phyloP scores from a whole-genome alignment of 2,888 invertebrate species.

The Chamaedrilus cognettii region DNA sequence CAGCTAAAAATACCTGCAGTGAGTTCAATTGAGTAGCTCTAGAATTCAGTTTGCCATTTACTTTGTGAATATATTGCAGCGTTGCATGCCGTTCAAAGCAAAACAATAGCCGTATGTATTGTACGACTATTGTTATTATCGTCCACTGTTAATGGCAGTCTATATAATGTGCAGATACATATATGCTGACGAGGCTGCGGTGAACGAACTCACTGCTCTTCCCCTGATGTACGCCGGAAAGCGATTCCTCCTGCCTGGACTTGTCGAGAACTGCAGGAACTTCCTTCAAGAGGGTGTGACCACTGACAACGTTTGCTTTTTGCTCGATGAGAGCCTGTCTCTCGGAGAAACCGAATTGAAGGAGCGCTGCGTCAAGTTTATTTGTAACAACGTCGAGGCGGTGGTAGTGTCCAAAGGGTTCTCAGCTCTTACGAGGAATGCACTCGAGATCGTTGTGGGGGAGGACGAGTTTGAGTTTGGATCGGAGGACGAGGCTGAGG shows the following conservation, averaged over 20 bases:
- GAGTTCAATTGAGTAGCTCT: too few species aligned
- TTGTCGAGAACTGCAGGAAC: slow-evolving; percentile 36
- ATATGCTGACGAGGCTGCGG: slow-evolving; percentile 39
- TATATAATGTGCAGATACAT: slow-evolving; percentile 33
- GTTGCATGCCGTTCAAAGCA: too few species aligned
- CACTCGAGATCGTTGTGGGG: not conserved
- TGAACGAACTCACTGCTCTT: slow-evolving; percentile 37
- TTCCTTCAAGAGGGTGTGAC: slow-evolving; percentile 36
- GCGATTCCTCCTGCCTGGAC: slow-evolving; percentile 37
- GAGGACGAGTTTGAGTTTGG: not conserved
- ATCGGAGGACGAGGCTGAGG: slow-evolving; percentile 6
- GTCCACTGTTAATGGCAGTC: too few species aligned
- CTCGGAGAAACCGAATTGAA: slow-evolving; percentile 21
- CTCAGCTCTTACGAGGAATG: not conserved
- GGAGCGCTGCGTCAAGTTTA: slow-evolving; percentile 20
- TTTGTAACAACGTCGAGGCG: slow-evolving; percentile 21
- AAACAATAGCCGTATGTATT: too few species aligned
- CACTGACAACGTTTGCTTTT: slow-evolving; percentile 28
- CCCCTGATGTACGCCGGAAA: slow-evolving; percentile 41
- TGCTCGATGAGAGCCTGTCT: slow-evolving; percentile 21
- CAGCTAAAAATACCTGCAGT: too few species aligned
- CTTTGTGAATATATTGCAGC: too few species aligned
- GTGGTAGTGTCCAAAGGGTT: slow-evolving; percentile 10
- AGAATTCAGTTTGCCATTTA: too few species aligned
- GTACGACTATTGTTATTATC: too few species aligned